Percentiles rank a stretch among this genome's conserved stretches.
These are phyloP conservation scores for Zhengitettix transpicula DNA, from an alignment of 2,888 invertebrate genomes.

Conservation along the genomic window DNA sequence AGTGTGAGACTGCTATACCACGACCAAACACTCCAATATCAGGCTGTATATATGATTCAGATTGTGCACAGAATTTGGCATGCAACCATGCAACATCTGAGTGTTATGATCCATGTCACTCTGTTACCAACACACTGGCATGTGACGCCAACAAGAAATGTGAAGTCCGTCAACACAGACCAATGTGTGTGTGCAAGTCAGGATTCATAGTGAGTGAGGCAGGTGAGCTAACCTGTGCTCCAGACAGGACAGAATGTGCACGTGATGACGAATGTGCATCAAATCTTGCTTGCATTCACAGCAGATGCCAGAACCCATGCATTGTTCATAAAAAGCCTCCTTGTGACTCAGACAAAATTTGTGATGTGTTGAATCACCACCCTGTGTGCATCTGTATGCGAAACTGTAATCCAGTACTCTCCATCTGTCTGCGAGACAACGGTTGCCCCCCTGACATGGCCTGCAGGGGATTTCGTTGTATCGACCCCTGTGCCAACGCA, in stretches of 20 bases:
- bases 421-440: slow-evolving; percentile 76
- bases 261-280: slow-evolving; percentile 61
- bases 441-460: slow-evolving; percentile 74
- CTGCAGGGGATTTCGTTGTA: slow-evolving; percentile 76
- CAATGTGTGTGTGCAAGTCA: slow-evolving; percentile 76
- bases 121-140: slow-evolving; percentile 31
- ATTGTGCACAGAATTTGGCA: slow-evolving; percentile 58
- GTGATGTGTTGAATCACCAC: slow-evolving; percentile 75
- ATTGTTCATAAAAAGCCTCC: slow-evolving; percentile 37
- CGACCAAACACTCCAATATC: slow-evolving; percentile 34
- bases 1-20: slow-evolving; percentile 47
- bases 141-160: slow-evolving; percentile 75
- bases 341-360: slow-evolving; percentile 71
- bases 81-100: slow-evolving; percentile 44
- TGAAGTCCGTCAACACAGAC: slow-evolving; percentile 68
- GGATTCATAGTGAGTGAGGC: slow-evolving; percentile 76
- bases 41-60: slow-evolving; percentile 45
- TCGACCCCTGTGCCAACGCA: slow-evolving; percentile 75
- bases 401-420: slow-evolving; percentile 70
- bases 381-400: slow-evolving; percentile 74
- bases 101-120: slow-evolving; percentile 66
- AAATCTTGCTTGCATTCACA: slow-evolving; percentile 67
- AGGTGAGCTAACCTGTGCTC: slow-evolving; percentile 75
- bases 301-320: slow-evolving; percentile 78
- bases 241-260: slow-evolving; percentile 62